phyloP scores from a whole-genome alignment of 2,888 invertebrate species.

The Coelopa pilipes region DNA sequence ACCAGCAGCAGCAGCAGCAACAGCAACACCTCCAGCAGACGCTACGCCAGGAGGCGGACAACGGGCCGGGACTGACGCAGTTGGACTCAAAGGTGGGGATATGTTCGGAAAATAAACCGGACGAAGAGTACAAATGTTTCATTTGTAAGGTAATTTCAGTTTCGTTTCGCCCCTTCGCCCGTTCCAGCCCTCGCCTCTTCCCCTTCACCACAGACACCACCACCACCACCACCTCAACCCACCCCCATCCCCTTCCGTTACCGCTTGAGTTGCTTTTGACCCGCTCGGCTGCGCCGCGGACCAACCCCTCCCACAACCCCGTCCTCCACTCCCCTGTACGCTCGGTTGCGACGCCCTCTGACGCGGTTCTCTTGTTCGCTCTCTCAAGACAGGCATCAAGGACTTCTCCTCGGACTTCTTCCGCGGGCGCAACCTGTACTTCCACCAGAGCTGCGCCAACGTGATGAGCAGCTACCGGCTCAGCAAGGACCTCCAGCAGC shows the following conservation, averaged over 20 bases:
- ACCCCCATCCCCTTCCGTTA: too few species aligned
- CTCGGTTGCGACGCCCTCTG: too few species aligned
- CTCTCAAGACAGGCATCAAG: slow-evolving; percentile 65
- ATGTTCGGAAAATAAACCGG: slow-evolving; percentile 67
- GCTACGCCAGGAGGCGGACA: slow-evolving; percentile 22
- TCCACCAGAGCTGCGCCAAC: slow-evolving; percentile 66
- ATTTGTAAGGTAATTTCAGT: slow-evolving; percentile 76
- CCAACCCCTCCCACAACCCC: too few species aligned
- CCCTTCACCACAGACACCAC: neutral
- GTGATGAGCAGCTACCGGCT: slow-evolving; percentile 65
- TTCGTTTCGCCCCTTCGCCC: slow-evolving; percentile 55
- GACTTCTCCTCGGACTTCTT: slow-evolving; percentile 65
- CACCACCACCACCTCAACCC: slow-evolving; percentile 38
- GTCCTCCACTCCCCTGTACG: too few species aligned
- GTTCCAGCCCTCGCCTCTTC: slow-evolving; percentile 19
- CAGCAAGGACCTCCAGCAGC: slow-evolving; percentile 61
- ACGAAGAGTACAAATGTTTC: slow-evolving; percentile 76
- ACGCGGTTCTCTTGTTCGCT: too few species aligned
- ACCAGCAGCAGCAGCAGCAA: slow-evolving; percentile 24
- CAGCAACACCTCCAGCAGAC: slow-evolving; percentile 28
- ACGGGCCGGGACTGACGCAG: slow-evolving; percentile 60
- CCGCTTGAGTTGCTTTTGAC: too few species aligned
- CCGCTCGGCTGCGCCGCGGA: too few species aligned
- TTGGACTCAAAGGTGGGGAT: slow-evolving; percentile 67
- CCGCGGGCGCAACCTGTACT: slow-evolving; percentile 64